Percentiles rank a stretch among this genome's conserved stretches.
Evolutionary conservation across 2,797 vertebrate species (phyloP).

Genomic region (Tapirus indicus): DNA sequence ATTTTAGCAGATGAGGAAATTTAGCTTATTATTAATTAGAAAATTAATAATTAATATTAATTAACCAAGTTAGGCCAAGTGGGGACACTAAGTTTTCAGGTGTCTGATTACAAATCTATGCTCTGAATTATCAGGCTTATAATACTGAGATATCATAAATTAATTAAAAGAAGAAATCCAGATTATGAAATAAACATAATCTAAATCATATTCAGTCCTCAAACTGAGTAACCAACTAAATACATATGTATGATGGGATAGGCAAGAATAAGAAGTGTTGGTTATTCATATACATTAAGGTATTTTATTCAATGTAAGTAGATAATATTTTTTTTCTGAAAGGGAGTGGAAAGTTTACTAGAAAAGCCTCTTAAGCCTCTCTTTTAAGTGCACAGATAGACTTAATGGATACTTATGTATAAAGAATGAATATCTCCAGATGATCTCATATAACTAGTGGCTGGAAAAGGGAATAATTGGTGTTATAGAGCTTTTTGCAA

Average conservation of each 20-base stretch:
- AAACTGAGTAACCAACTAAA: not conserved
- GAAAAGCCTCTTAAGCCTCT: not conserved
- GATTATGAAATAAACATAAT: not conserved
- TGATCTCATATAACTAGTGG: not conserved
- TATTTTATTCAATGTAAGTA: not conserved
- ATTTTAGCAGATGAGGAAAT: not conserved
- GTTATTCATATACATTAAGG: not conserved
- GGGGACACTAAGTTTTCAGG: not conserved
- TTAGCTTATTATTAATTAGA: not conserved
- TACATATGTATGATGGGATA: not conserved
- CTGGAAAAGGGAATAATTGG: not conserved
- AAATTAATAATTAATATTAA: not conserved
- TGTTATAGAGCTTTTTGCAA: not conserved
- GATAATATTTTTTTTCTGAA: not conserved
- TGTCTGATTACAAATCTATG: not conserved
- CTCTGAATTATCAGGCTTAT: not conserved
- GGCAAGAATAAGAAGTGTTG: fast-evolving
- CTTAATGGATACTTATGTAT: not conserved
- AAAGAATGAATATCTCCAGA: not conserved
- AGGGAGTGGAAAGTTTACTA: not conserved
- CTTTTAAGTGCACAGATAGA: not conserved
- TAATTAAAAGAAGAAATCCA: not conserved
- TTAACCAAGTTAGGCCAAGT: not conserved
- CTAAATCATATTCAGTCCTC: not conserved
- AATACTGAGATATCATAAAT: not conserved